Evolutionary conservation across 2,888 invertebrate genomes (phyloP).

Genomic region (Agrotis exclamationis): DNA sequence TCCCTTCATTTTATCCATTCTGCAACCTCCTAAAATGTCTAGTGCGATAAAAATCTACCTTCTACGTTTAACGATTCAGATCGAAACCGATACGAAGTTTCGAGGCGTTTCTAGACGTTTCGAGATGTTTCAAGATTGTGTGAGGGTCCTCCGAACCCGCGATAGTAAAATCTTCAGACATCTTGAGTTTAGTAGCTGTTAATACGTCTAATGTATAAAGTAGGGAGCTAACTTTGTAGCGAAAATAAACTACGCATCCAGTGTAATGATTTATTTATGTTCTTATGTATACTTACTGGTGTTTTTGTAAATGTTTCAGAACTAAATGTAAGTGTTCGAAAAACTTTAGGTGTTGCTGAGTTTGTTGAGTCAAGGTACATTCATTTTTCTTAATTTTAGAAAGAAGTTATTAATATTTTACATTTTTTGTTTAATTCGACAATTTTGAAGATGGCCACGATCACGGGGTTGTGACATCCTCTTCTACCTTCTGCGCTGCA

Average conservation of each 20-base stretch:
- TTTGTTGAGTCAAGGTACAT: not conserved
- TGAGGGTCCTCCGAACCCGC: conserved; percentile 26
- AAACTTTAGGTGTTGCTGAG: not conserved
- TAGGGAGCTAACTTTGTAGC: conserved; percentile 23
- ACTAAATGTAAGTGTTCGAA: not conserved
- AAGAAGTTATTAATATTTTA: too few species aligned
- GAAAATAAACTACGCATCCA: conserved; percentile 20
- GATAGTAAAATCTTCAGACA: conserved; percentile 53
- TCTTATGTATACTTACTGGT: not conserved
- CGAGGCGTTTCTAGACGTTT: conserved; percentile 28
- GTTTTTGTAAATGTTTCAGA: not conserved
- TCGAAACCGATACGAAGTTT: conserved; percentile 54
- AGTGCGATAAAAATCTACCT: conserved; percentile 54
- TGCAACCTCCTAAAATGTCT: conserved; percentile 44
- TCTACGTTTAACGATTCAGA: conserved; percentile 46
- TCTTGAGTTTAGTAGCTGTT: conserved; percentile 49
- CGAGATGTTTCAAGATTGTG: conserved; percentile 47
- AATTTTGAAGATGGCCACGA: too few species aligned
- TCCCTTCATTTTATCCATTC: not conserved
- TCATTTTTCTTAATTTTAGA: too few species aligned
- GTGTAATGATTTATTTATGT: not conserved
- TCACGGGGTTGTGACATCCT: too few species aligned
- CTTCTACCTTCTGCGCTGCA: too few species aligned
- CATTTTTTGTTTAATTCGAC: too few species aligned
- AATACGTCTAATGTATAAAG: conserved; percentile 18